These are phyloP conservation scores for Florisuga fusca DNA, from an alignment of 2,797 vertebrate species.

Conservation along the genomic window DNA sequence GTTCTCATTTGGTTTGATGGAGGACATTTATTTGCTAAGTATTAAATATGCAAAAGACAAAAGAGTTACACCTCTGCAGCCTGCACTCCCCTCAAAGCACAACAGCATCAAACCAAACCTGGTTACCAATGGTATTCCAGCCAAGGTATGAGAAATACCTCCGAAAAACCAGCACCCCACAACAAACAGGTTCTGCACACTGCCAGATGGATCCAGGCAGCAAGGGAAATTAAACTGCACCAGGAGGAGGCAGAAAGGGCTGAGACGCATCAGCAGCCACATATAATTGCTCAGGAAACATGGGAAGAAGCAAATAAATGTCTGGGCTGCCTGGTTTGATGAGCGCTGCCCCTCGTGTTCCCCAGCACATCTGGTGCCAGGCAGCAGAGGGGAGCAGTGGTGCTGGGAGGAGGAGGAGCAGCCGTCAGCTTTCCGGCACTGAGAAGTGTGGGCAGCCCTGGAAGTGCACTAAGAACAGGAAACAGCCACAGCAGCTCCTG, in stretches of 20 bases:
- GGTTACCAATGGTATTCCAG: background rate
- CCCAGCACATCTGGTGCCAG: too few relatives aligned
- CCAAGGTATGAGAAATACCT: accelerated
- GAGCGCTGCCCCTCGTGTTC: too few relatives aligned
- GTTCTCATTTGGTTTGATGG: background rate
- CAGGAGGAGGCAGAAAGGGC: background rate
- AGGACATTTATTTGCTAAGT: background rate
- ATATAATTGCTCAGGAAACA: background rate
- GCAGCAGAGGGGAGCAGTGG: background rate
- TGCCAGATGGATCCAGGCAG: background rate
- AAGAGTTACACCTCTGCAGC: background rate
- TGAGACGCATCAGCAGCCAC: background rate
- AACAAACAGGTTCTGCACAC: background rate
- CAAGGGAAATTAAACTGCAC: background rate
- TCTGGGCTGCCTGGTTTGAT: background rate
- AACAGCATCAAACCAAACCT: background rate
- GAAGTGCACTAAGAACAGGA: background rate
- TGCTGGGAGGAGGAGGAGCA: background rate
- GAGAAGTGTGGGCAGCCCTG: background rate
- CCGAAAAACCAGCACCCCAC: background rate
- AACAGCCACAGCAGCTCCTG: background rate
- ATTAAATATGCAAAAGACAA: background rate
- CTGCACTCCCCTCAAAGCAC: background rate
- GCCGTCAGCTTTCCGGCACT: too few relatives aligned
- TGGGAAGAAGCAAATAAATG: accelerated